phyloP scores from a whole-genome alignment of 1,140 invertebrate species.

The Pseudoatta argentina region DNA sequence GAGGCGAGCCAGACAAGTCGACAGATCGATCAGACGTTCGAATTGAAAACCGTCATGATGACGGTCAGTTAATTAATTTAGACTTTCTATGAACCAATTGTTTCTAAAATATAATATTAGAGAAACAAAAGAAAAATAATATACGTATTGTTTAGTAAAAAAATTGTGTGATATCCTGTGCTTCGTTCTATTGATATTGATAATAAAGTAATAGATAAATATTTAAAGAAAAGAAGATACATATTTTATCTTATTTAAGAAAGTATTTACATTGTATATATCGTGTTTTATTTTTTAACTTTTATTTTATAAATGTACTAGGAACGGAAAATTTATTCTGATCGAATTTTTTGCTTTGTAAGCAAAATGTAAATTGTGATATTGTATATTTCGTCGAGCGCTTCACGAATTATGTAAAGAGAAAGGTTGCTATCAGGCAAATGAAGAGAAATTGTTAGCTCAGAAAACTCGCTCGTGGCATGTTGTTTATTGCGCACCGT shows the following conservation, averaged over 20 bases:
- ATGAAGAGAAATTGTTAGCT: conserved; percentile 44
- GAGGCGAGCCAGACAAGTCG: conserved; percentile 58
- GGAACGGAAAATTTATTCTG: not conserved
- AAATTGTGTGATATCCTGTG: not conserved
- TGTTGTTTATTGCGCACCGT: conserved; percentile 54
- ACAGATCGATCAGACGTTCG: conserved; percentile 61
- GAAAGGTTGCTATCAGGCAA: conserved; percentile 77
- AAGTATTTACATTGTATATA: not conserved
- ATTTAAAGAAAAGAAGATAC: not conserved
- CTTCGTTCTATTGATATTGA: not conserved
- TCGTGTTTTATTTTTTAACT: not conserved
- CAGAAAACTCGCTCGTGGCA: not conserved
- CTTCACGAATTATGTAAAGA: conserved; percentile 75
- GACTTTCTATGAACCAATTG: conserved; percentile 14
- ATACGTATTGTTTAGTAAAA: not conserved
- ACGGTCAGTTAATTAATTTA: conserved; percentile 31
- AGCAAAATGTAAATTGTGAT: conserved; percentile 29
- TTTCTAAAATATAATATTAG: not conserved
- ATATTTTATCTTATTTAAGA: not conserved
- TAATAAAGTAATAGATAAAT: conserved; percentile 1
- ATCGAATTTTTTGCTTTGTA: not conserved
- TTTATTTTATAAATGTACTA: not conserved
- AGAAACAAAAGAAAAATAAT: not conserved
- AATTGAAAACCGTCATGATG: conserved; percentile 60
- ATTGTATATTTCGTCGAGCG: conserved; percentile 35